Conservation (phyloP, 2,797 vertebrate species). For the Clarias fuscus region DNA sequence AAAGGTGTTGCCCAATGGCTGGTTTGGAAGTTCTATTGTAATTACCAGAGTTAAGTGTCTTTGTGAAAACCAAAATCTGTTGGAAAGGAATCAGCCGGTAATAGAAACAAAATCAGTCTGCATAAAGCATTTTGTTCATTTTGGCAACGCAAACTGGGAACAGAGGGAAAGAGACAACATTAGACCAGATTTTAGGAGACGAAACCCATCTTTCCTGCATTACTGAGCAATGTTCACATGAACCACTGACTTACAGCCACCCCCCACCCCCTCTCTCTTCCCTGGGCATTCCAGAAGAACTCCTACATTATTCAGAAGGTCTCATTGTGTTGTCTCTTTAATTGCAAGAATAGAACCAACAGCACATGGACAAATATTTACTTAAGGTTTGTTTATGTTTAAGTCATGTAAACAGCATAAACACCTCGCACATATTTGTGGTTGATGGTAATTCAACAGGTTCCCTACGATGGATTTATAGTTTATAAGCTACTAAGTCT, state of each 20-base stretch:
- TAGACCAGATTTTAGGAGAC: slow-evolving; percentile 38
- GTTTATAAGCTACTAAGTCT: slow-evolving; percentile 56
- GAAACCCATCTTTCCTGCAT: slow-evolving; percentile 37
- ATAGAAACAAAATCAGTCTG: slow-evolving; percentile 60
- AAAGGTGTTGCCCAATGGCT: slow-evolving; percentile 16
- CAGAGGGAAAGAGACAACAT: slow-evolving; percentile 50
- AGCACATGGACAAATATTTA: slow-evolving; percentile 48
- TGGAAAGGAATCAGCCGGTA: slow-evolving; percentile 37
- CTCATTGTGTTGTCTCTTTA: neutral
- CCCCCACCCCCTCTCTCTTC: neutral
- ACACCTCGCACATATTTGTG: slow-evolving; percentile 34
- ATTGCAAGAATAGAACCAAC: slow-evolving; percentile 23
- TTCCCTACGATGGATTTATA: slow-evolving; percentile 65
- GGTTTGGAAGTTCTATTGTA: slow-evolving; percentile 18
- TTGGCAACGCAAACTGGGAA: slow-evolving; percentile 61
- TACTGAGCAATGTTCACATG: slow-evolving; percentile 50
- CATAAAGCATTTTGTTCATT: slow-evolving; percentile 69
- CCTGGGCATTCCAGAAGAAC: neutral
- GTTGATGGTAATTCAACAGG: slow-evolving; percentile 35
- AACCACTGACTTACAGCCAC: slow-evolving; percentile 38
- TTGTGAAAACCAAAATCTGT: slow-evolving; percentile 69
- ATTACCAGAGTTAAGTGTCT: slow-evolving; percentile 40
- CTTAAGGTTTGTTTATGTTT: slow-evolving; percentile 37
- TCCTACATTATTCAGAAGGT: neutral
- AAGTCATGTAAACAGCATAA: slow-evolving; percentile 46